Evolutionary conservation across 2,888 invertebrate genomes (phyloP), one percentile per base, ranked within the genome.

Genomic region (Eupithecia tripunctaria): DNA sequence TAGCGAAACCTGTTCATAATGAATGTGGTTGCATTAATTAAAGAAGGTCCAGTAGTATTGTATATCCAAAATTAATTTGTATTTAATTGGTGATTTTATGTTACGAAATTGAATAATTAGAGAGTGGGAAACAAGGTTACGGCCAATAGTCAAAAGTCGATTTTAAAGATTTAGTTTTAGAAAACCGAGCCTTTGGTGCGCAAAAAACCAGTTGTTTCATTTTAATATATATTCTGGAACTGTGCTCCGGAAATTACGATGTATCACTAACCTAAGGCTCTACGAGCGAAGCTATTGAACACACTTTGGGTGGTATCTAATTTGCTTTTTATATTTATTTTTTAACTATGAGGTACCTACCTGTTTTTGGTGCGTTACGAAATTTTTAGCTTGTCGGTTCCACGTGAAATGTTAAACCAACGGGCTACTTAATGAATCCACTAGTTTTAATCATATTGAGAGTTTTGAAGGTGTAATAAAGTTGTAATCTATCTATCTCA

Each of bases 1-100:
- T 32, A 63, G 12, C 67, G 36, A 60, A 72, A 76, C 76, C 67
- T 47, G 77, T 74, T 68, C 67, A 38, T 74, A 74, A 77, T 75
- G 64, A 77, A 63, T 77, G 78, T 15, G 78, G 78, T 79, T 74
- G 56, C 72, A 70, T 71, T 75, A 71, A 73, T 78, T 76, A 76
- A 74, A 79, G 79, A 79, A 78, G 65, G 74, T 69, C 68, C 56
- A 73, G 66, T 60, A 5, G 60, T 72, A 76, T 77, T 76, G 78
- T 73, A 70, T 73, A 67, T 73, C n/a, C 63, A 36, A 29, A 62
- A 63, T 32, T 78, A 75, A 79, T 78, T 74, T 75, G 74, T 47
- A 68, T 73, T 76, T 74, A 79, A 79, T 79, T 71, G 76, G 29
- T 18, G 64, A 64, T 62, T 67, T 67, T 67, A 72, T 47, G 51